These are phyloP conservation scores for Sphenopsis melanotis DNA, from an alignment of 2,797 vertebrate species.

Conservation along the genomic window DNA sequence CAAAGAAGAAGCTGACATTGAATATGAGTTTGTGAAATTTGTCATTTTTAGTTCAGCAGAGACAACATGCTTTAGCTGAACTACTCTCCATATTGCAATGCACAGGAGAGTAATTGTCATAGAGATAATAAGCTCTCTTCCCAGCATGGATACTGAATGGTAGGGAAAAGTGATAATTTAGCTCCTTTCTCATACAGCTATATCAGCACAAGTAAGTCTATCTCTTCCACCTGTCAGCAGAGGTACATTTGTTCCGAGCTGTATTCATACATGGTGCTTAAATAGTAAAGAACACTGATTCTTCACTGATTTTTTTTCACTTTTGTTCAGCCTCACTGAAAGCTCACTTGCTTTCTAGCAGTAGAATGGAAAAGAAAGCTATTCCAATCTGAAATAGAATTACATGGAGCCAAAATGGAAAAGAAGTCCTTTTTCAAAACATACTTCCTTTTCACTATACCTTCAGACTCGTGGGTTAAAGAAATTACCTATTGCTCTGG, in stretches of 20 bases:
- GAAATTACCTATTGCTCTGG: not conserved
- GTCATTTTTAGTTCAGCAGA: constrained; percentile 45
- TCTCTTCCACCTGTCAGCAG: not conserved
- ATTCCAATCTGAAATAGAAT: not conserved
- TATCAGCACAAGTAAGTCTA: not conserved
- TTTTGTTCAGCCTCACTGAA: not conserved
- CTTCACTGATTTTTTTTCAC: not conserved
- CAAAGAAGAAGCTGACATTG: not conserved
- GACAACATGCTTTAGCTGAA: constrained; percentile 16
- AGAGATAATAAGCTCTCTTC: constrained; percentile 26
- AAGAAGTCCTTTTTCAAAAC: not conserved
- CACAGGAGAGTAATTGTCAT: constrained; percentile 44
- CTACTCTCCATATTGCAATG: constrained; percentile 7
- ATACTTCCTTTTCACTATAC: not conserved
- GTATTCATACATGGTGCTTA: not conserved
- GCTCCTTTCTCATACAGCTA: constrained; percentile 7
- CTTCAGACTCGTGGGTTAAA: not conserved
- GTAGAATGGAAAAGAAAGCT: not conserved
- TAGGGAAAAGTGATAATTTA: constrained; percentile 34
- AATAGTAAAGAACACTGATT: not conserved
- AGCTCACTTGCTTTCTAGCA: not conserved
- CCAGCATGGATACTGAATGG: not conserved
- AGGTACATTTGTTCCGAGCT: not conserved
- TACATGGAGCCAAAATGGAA: not conserved
- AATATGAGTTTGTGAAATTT: constrained; percentile 22